phyloP scores from a whole-genome alignment of 2,797 vertebrate species.

The Sparidentex hasta region DNA sequence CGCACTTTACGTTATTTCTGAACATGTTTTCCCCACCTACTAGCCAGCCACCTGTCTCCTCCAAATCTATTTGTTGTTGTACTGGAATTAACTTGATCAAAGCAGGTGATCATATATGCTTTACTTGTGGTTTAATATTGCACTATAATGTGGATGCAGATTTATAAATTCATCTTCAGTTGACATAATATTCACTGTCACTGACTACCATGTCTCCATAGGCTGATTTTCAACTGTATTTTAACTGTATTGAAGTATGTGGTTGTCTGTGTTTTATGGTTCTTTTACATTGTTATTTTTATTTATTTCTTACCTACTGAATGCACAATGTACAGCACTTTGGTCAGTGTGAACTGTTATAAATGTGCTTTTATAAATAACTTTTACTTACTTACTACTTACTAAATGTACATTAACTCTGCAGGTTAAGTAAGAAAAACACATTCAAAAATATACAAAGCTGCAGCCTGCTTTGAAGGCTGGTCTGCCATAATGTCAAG shows the following conservation, averaged over 20 bases:
- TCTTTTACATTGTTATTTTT: too few species aligned
- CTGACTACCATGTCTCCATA: background rate
- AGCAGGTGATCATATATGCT: conserved; percentile 1
- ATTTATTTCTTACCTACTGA: too few species aligned
- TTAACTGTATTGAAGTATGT: background rate
- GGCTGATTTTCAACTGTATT: background rate
- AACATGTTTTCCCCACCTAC: background rate
- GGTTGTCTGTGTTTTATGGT: too few species aligned
- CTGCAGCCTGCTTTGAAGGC: conserved; percentile 4
- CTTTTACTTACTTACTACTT: too few species aligned
- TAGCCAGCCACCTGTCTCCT: background rate
- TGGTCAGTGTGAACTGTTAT: too few species aligned
- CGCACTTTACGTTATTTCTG: background rate
- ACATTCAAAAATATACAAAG: background rate
- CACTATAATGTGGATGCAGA: background rate
- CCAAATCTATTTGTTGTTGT: background rate
- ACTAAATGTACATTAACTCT: background rate
- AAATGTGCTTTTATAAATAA: too few species aligned
- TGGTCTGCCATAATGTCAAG: background rate
- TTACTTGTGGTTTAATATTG: background rate
- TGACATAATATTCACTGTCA: background rate
- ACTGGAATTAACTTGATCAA: background rate
- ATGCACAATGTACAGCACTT: too few species aligned
- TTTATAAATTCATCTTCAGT: background rate
- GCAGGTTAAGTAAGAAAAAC: background rate